Base-by-base conservation (phyloP, 2,888 invertebrate genomes). In the Pharmacophagus antenor region DNA sequence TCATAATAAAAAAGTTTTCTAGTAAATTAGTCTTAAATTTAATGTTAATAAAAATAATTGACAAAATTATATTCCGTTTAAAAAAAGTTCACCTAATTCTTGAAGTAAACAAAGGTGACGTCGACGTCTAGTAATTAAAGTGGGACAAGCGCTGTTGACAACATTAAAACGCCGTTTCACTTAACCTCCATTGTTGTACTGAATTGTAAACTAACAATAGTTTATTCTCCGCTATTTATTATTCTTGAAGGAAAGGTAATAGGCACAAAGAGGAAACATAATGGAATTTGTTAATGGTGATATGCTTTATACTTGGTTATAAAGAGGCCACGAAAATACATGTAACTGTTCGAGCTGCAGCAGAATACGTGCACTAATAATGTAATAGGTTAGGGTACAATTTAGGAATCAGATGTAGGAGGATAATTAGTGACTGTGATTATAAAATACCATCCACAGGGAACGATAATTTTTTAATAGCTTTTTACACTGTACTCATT, bases 141-240 rank as follows among this genome's bases (percentile, higher is more conserved):
- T 46, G 12, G 46, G 20, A 46, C 12, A 46, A 3, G 15, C 15
- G 15, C 47, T 23, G 22, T 22, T 47, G 22, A 47, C 47, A 22
- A 49, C 25, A 25, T 18, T 18, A n/a, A 37, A 37, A 37, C 37
- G 37, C 37, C 6, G 37, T 37, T 37, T n/a, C 23, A n/a, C 22
- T 37, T 23, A 48, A 48, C 22, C 22, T 23, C 48, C 22, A 23
- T 49, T 49, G 49, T 49, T 23, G 25, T 23, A 8, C 49, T 4
- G 25, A 25, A 49, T 27, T 18, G 49, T 49, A 49, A 49, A 49
- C 25, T 49, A 17, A 49, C 49, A 49, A 49, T 25, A 25, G 48
- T 23, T 7, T 5, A 25, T 48, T 48, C 37, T 4, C 37, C 37
- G 37, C n/a, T n/a, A n/a, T 37, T 37, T 37, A n/a, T 37, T 37